Evolutionary conservation across 2,113 vertebrate species (phyloP), one percentile per base, ranked within the genome.

Genomic region (Gobio gobio): DNA sequence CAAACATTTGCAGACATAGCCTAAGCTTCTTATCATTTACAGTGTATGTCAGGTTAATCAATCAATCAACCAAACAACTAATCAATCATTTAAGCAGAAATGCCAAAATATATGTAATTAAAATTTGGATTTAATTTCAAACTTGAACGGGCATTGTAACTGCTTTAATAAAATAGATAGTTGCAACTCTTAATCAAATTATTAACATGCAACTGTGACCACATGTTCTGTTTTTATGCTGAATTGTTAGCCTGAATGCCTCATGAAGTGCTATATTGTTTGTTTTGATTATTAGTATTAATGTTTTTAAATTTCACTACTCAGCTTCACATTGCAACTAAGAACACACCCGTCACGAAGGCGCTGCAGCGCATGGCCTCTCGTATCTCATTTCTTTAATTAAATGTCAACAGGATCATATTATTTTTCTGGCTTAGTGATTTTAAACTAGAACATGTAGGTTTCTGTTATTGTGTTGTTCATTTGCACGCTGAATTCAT

Each of bases 341-440:
- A 26, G n/a, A 74, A 74, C 43, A 74, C 43, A 49, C 43, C n/a
- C 6, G 3, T 74, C 72, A n/a, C 1, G 49, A 24, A 49, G 26
- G 47, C 72, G 14, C 22, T 1, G 70, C 43, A 47, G 43, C 12
- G 43, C 22, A 47, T 14, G 70, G 22, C 43, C 70, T 24, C 10
- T 73, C 12, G 12, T 47, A 22, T 22, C 12, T 74, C 43, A 74
- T 49, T 14, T 49, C 43, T 74, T 74, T 74, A 49, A 74, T 74
- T 74, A 73, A 73, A 47, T 74, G 72, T 74, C 43, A 49, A 49
- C 43, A 49, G 72, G 72, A 74, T 74, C n/a, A 74, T 12, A 74
- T 16, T 49, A 47, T 49, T 74, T 73, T 24, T 74, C 43, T 26
- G n/a, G 12, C 72, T 74, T 74, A 26, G n/a, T 26, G n/a, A 74